Evolutionary conservation across 2,888 invertebrate genomes (phyloP).

Genomic region (Rugalucina vietnamica): DNA sequence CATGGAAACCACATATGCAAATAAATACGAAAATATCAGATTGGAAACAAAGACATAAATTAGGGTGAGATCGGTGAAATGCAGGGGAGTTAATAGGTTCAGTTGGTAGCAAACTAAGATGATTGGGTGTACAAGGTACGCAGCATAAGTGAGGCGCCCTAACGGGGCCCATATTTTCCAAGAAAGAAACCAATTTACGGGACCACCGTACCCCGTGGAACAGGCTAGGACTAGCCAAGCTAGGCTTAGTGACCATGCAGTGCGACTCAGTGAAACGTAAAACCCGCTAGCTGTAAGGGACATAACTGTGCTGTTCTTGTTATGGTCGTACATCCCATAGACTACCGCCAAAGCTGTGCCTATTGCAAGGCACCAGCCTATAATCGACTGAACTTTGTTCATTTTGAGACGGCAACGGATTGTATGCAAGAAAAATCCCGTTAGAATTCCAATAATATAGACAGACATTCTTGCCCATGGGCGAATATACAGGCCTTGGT

Average conservation of each 20-base stretch:
- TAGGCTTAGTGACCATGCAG: conserved; percentile 85
- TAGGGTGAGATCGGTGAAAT: conserved; percentile 44
- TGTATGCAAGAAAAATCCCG: conserved; percentile 81
- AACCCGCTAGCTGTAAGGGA: conserved; percentile 67
- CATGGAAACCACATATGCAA: conserved; percentile 60
- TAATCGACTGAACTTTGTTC: conserved; percentile 48
- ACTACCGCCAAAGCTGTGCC: conserved; percentile 68
- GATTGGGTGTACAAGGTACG: conserved; percentile 88
- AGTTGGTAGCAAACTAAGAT: conserved; percentile 58
- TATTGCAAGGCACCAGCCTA: conserved; percentile 75
- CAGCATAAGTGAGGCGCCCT: conserved; percentile 96
- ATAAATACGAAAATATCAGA: conserved; percentile 52
- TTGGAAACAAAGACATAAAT: conserved; percentile 50
- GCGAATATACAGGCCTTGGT: conserved; percentile 77
- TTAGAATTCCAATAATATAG: conserved; percentile 83
- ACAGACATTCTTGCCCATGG: conserved; percentile 84
- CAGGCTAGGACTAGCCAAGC: conserved; percentile 86
- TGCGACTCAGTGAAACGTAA: conserved; percentile 83
- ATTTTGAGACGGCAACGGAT: conserved; percentile 62
- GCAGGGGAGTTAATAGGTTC: conserved; percentile 42
- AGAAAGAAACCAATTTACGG: conserved; percentile 91
- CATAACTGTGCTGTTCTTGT: conserved; percentile 64
- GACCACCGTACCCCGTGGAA: conserved; percentile 86
- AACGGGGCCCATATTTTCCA: conserved; percentile 93
- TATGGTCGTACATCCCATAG: conserved; percentile 76